Evolutionary conservation across 2,888 invertebrate species (phyloP).

Genomic region (Corbicula japonica): DNA sequence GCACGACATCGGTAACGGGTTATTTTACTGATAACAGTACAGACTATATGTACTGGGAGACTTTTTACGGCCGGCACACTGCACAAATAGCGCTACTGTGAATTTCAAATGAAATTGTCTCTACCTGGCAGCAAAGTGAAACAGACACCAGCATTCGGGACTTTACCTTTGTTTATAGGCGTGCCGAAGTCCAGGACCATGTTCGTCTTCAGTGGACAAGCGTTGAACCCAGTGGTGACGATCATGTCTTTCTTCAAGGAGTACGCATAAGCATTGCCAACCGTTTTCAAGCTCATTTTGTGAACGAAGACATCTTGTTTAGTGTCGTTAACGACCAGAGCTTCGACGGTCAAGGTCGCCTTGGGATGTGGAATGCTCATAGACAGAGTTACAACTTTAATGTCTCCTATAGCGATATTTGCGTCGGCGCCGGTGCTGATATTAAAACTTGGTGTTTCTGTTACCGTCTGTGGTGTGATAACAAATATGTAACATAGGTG

Average conservation of each 20-base stretch:
- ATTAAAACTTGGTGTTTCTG: not conserved
- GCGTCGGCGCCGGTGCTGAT: not conserved
- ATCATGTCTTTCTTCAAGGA: not conserved
- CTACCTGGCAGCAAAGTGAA: no score
- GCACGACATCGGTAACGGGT: no score
- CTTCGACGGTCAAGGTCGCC: not conserved
- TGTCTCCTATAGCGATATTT: not conserved
- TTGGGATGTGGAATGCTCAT: not conserved
- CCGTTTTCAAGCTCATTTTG: not conserved
- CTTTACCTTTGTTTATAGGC: constrained; percentile 4
- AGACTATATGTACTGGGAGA: no score
- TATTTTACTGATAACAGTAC: no score
- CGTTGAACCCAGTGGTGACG: not conserved
- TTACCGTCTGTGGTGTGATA: not conserved
- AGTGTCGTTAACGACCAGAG: not conserved
- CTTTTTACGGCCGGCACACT: no score
- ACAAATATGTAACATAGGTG: no score
- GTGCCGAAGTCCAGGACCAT: constrained; percentile 2
- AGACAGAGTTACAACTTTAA: not conserved
- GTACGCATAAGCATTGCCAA: constrained; percentile 2
- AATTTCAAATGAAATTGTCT: no score
- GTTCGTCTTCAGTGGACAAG: not conserved
- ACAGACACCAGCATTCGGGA: no score
- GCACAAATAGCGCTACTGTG: no score
- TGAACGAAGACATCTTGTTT: not conserved